phyloP scores from a whole-genome alignment of 2,113 vertebrate species.

The Rhabdornis inornatus region DNA sequence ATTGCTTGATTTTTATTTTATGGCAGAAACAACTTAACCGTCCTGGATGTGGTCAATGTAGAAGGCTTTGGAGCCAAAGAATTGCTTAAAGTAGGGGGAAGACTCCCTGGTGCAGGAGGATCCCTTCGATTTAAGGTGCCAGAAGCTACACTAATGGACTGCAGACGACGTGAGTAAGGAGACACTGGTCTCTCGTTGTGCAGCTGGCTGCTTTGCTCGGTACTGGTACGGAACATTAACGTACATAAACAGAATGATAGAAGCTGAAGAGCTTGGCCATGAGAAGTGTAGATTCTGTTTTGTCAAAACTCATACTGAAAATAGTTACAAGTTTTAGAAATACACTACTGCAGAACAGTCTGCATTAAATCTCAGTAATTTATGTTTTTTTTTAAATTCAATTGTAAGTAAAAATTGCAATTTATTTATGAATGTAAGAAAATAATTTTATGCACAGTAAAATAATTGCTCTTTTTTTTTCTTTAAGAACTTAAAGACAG shows the following conservation, averaged over 20 bases:
- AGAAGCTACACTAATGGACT: slow-evolving; percentile 95
- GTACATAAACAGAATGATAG: neutral
- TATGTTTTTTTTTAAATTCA: neutral
- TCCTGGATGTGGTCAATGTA: slow-evolving; percentile 87
- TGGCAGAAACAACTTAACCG: slow-evolving; percentile 91
- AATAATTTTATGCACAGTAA: neutral
- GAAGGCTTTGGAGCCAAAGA: slow-evolving; percentile 92
- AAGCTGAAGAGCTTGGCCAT: neutral
- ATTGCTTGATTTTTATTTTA: neutral
- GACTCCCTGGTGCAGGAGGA: slow-evolving; percentile 85
- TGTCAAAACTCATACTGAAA: neutral
- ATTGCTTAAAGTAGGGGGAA: slow-evolving; percentile 89
- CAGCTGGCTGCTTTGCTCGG: neutral
- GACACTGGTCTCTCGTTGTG: neutral
- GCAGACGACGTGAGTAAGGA: slow-evolving; percentile 85
- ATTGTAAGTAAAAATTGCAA: neutral
- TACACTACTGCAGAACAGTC: neutral
- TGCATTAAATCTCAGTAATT: neutral
- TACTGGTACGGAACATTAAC: neutral
- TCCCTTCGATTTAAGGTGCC: slow-evolving; percentile 96
- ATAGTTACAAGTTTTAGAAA: neutral
- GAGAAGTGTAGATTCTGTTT: neutral
- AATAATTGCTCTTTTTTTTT: neutral
- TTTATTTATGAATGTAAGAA: neutral
- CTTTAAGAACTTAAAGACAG: slow-evolving; percentile 85